Evolutionary conservation across 2,888 invertebrate species (phyloP), one percentile per base, ranked within the genome.

Genomic region (Agrotis segetum): DNA sequence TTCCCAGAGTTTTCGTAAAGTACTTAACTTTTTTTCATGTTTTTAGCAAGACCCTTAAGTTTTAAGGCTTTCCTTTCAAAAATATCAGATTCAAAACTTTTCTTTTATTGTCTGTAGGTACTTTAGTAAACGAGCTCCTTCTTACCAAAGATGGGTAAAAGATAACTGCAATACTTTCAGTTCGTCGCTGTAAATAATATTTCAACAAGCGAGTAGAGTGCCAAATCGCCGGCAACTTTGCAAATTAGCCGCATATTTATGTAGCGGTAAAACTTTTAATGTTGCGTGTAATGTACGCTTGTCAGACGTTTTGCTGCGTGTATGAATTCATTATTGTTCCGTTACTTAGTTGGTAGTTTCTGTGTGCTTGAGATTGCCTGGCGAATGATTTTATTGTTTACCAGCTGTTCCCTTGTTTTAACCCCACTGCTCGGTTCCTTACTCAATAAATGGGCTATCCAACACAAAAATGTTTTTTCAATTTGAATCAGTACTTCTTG

Each of bases 261-360:
- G 91, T 91, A 85, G 91, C 91, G 92, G 90, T 90, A 88, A 90
- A 91, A 87, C 89, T 89, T 92, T 86, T 92, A 92, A 92, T 92
- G 92, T 92, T 85, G 88, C 92, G 90, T 88, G 85, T 89, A 92
- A 91, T 90, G 89, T 82, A 82, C 87, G 79, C 84, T 83, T 80
- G 70, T 78, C 72, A 79, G 79, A 68, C 83, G 77, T 83, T 88
- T 87, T 83, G 75, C 63, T 74, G 78, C 67, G 77, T 83, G 81
- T 77, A 86, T 82, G 83, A 75, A 85, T 84, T 82, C 82, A 82
- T 84, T 67, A 82, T 65, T 78, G 82, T 82, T 74, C 47, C 62
- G 68, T 60, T 50, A 74, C 82, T 84, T 77, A 52, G 50, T 71
- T 47, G 70, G 61, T 79, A 70, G 80, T 82, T 83, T 65, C 74